Conservation (phyloP, 1,140 invertebrate species). For the Drosophila simulans region DNA sequence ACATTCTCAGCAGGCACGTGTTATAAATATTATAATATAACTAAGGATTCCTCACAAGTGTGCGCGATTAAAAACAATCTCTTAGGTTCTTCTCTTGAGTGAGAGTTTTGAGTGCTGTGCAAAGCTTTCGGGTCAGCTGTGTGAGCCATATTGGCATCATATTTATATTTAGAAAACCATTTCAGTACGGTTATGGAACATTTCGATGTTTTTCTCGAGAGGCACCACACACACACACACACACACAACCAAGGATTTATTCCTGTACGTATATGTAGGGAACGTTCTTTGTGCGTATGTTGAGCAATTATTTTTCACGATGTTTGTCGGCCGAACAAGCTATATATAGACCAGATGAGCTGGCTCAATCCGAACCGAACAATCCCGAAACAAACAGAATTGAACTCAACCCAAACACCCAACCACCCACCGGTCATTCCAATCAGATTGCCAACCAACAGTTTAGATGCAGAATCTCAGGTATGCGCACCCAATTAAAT, state of each 20-base stretch:
- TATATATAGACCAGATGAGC: constrained; percentile 68
- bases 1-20: constrained; percentile 47
- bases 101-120: constrained; percentile 14
- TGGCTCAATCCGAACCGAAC: constrained; percentile 53
- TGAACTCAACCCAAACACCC: constrained; percentile 26
- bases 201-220: constrained; percentile 53
- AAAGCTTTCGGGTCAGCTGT: constrained; percentile 44
- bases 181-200: constrained; percentile 75
- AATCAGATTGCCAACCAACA: constrained; percentile 23
- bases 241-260: constrained; percentile 27
- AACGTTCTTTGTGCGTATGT: constrained; percentile 48
- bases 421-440: constrained; percentile 26
- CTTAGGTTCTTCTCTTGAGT: constrained; percentile 46
- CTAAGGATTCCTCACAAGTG: constrained; percentile 22
- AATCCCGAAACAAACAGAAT: constrained; percentile 11
- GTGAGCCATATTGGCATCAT: constrained; percentile 64
- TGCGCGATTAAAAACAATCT: not conserved
- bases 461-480: constrained; percentile 26
- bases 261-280: constrained; percentile 22
- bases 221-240: constrained; percentile 17
- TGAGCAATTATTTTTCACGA: constrained; percentile 74
- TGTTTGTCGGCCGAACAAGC: constrained; percentile 59
- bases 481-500: constrained; percentile 66
- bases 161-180: constrained; percentile 81
- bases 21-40: constrained; percentile 11